Evolutionary conservation across 2,888 invertebrate genomes (phyloP).

Genomic region (Ischnus inquisitorius): DNA sequence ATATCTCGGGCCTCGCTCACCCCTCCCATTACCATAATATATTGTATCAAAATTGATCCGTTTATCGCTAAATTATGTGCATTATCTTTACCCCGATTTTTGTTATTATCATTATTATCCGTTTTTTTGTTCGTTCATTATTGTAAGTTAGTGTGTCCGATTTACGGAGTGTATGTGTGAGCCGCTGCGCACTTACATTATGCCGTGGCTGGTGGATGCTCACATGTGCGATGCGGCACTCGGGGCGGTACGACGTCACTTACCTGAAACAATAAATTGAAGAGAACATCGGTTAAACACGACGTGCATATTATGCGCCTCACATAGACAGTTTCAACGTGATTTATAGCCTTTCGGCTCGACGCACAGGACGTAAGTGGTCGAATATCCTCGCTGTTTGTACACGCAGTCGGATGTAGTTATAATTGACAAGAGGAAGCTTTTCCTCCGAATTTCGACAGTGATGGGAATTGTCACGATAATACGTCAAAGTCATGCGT

Average conservation of each 20-base stretch:
- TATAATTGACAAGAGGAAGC: constrained; percentile 46
- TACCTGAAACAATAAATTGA: constrained; percentile 86
- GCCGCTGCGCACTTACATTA: constrained; percentile 81
- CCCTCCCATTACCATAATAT: constrained; percentile 76
- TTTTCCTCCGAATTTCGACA: constrained; percentile 32
- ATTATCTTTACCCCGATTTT: constrained; percentile 48
- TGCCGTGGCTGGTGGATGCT: constrained; percentile 80
- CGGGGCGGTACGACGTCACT: constrained; percentile 84
- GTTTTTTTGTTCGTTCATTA: not conserved
- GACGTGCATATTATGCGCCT: constrained; percentile 79
- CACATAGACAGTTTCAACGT: constrained; percentile 63
- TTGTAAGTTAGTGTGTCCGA: not conserved
- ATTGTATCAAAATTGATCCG: constrained; percentile 73
- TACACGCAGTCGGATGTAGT: constrained; percentile 44
- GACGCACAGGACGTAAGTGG: constrained; percentile 70
- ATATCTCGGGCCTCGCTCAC: constrained; percentile 7
- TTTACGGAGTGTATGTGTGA: constrained; percentile 18
- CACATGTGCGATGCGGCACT: constrained; percentile 80
- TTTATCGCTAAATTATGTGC: constrained; percentile 63
- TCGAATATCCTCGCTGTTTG: constrained; percentile 73
- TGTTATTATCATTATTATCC: constrained; percentile 53
- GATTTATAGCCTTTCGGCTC: constrained; percentile 79
- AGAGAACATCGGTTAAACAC: constrained; percentile 80
- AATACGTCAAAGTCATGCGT: constrained; percentile 35
- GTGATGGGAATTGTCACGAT: constrained; percentile 18